phyloP scores from a whole-genome alignment of 2,888 invertebrate genomes.

The Coenonympha glycerion region DNA sequence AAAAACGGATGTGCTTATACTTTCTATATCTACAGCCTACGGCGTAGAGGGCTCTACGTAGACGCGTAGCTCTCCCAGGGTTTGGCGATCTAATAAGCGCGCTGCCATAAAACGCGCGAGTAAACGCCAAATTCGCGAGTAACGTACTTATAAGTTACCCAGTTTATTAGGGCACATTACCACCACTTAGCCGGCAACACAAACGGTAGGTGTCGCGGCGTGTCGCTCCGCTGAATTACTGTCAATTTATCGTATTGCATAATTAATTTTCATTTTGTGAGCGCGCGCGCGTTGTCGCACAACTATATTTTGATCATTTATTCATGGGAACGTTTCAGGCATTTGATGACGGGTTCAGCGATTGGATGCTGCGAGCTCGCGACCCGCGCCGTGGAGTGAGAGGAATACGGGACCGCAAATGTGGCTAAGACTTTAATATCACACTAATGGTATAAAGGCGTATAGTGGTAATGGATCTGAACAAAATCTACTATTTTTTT shows the following conservation, averaged over 20 bases:
- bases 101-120: no score
- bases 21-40: no score
- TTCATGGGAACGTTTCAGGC: slow-evolving; percentile 48
- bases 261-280: slow-evolving; percentile 64
- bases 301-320: slow-evolving; percentile 56
- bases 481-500: no score
- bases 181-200: slow-evolving; percentile 29
- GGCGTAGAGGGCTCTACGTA: no score
- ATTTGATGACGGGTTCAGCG: slow-evolving; percentile 45
- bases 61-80: no score
- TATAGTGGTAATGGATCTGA: no score
- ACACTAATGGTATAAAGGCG: no score
- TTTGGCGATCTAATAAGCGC: no score
- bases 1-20: no score
- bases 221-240: slow-evolving; percentile 50
- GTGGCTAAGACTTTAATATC: no score
- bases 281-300: slow-evolving; percentile 40
- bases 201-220: slow-evolving; percentile 28
- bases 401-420: no score
- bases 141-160: slow-evolving; percentile 19
- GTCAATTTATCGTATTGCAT: slow-evolving; percentile 65
- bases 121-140: neutral
- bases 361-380: slow-evolving; percentile 29
- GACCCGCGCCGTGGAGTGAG: no score
- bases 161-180: slow-evolving; percentile 23